A percentile compares a stretch with the other conserved stretches of the same genome.
Evolutionary conservation across 2,113 vertebrate species (phyloP).

Genomic region (Cyanoramphus novaezelandiae): DNA sequence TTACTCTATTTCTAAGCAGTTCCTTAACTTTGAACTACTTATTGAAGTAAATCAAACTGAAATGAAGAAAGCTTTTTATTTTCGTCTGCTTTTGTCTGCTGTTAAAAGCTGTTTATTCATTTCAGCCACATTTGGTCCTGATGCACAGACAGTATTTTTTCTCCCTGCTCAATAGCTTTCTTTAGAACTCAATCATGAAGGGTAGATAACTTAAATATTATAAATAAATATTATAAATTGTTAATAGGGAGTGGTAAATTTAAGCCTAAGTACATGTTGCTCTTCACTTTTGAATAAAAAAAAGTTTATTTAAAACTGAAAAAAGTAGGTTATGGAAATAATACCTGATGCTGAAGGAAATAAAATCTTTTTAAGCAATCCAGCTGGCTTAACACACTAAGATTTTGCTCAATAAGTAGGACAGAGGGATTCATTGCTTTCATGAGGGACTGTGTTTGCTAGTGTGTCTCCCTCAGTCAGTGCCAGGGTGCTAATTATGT

Average conservation of each 20-base stretch:
- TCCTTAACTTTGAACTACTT: conserved; percentile 2
- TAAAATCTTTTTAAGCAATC: not conserved
- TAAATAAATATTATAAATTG: not conserved
- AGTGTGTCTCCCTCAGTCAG: not conserved
- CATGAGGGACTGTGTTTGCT: not conserved
- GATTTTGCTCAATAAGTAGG: not conserved
- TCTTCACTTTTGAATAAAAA: not conserved
- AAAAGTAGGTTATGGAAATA: not conserved
- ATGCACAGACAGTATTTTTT: not conserved
- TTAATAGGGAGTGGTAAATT: not conserved
- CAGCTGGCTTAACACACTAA: not conserved
- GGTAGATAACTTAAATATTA: not conserved
- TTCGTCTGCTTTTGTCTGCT: not conserved
- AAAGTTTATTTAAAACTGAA: not conserved
- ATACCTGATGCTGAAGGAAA: not conserved
- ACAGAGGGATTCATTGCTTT: not conserved
- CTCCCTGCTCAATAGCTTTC: not conserved
- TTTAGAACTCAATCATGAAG: not conserved
- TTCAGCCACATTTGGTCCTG: not conserved
- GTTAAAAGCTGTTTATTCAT: not conserved
- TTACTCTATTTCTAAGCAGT: not conserved
- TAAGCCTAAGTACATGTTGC: not conserved
- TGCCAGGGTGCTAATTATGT: not conserved
- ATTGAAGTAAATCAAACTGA: conserved; percentile 5
- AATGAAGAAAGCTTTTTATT: not conserved